Evolutionary conservation across 2,797 vertebrate genomes (phyloP), one percentile per base, ranked within the genome.

Genomic region (Micropoecilia bifurca): DNA sequence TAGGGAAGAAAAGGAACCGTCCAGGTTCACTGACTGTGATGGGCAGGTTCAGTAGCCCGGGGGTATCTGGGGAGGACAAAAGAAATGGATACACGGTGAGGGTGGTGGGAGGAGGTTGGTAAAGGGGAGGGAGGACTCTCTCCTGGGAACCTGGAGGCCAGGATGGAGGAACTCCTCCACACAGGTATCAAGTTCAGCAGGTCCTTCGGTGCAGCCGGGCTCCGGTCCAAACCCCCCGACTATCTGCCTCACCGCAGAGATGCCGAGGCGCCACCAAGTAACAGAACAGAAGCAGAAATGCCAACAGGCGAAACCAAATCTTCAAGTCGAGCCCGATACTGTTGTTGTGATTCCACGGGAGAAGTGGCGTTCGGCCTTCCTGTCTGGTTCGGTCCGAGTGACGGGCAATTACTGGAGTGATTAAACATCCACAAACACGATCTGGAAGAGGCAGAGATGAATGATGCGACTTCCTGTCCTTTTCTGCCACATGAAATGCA

Each of bases 251-350:
- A 95, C 92, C 85, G 90, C 88, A 94, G 96, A 96, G 95, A 97
- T 96, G 95, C 90, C 91, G 94, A 95, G 97, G 97, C 96, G 95
- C 97, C 97, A 96, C 84, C 94, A 96, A 95, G 96, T 97, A 97
- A 97, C 95, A 96, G 97, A 88, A 96, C 95, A 96, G 97, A 88
- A 96, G 96, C 92, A 94, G 90, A 90, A 90, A 95, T 96, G 96
- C 95, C 97, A 97, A 94, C 95, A 95, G 93, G 94, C 95, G 97
- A 97, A 99, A 99, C 96, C 94, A 85, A 97, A 98, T 97, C 96
- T 95, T 95, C 84, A 94, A 96, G 96, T 94, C 93, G 93, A 92
- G 95, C 95, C 95, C 92, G 95, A 96, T 96, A 95, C 94, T 84
- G 94, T 82, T 92, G 90, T 89, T 93, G 93, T 87, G 92, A 88